phyloP scores from a whole-genome alignment of 2,113 vertebrate species.

The Bungarus multicinctus region DNA sequence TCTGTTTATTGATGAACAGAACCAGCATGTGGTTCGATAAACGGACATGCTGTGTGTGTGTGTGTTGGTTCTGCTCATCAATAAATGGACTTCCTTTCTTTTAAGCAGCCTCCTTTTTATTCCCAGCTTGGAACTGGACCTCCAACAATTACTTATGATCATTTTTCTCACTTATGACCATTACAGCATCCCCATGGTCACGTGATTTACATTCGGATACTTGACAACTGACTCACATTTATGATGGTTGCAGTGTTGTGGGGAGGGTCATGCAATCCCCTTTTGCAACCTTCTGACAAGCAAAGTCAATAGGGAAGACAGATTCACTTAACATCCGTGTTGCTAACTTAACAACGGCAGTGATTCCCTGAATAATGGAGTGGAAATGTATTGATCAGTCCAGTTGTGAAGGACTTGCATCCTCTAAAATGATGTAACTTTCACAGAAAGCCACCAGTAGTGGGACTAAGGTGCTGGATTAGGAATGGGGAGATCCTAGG shows the following conservation, averaged over 20 bases:
- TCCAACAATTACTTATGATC: not conserved
- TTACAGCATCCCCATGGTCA: not conserved
- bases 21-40: no score
- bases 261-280: no score
- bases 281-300: no score
- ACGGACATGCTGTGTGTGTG: no score
- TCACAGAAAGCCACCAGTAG: not conserved
- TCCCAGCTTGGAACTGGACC: no score
- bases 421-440: not conserved
- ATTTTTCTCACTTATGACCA: not conserved
- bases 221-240: no score
- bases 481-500: not conserved
- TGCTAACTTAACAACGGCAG: not conserved
- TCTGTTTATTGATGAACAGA: no score
- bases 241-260: no score
- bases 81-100: no score
- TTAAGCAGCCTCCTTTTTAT: no score
- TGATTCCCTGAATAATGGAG: not conserved
- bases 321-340: not conserved
- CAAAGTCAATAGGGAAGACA: not conserved
- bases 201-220: not conserved
- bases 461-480: not conserved
- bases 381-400: not conserved
- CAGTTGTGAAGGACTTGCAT: not conserved
- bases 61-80: no score